A percentile compares a stretch with the other conserved stretches of the same genome.
phyloP scores from a whole-genome alignment of 2,113 vertebrate species.

The Campylomormyrus tamandua region DNA sequence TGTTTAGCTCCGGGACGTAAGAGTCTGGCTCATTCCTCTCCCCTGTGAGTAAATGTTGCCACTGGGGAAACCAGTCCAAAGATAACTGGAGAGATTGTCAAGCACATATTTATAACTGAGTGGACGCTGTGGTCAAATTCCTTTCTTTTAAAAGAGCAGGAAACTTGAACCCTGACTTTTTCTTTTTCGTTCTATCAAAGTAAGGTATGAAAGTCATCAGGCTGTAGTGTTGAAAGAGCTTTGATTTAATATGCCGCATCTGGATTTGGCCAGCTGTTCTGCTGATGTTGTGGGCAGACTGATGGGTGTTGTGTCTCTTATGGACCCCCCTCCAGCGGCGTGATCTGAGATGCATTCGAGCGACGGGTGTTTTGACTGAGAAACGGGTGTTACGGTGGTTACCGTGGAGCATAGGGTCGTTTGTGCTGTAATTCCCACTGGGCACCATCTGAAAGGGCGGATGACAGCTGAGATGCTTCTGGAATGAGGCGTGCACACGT shows the following conservation, averaged over 20 bases:
- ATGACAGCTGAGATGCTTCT: background rate
- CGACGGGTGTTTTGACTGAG: background rate
- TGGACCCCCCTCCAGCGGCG: background rate
- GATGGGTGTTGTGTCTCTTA: background rate
- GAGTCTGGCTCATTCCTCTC: constrained; percentile 23
- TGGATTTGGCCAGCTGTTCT: background rate
- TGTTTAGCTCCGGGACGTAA: background rate
- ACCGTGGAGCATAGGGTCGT: background rate
- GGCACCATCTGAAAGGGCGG: background rate
- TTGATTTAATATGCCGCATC: background rate
- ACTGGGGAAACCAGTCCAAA: constrained; percentile 37
- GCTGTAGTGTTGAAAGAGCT: background rate
- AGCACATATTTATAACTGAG: constrained; percentile 45
- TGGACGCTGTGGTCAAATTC: constrained; percentile 38
- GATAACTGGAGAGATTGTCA: constrained; percentile 43
- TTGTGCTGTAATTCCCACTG: background rate
- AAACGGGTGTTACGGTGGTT: background rate
- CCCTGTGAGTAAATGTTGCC: constrained; percentile 15
- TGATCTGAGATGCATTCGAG: constrained; percentile 17
- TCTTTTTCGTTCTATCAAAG: background rate
- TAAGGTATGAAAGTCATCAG: background rate
- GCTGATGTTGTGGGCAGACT: background rate
- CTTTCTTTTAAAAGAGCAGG: constrained; percentile 31
- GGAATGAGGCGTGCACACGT: background rate
- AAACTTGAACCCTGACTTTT: background rate